A percentile compares a stretch with the other conserved stretches of the same genome.
Evolutionary conservation across 2,888 invertebrate genomes (phyloP).

Genomic region (Gastracanthus pulcherrimus): DNA sequence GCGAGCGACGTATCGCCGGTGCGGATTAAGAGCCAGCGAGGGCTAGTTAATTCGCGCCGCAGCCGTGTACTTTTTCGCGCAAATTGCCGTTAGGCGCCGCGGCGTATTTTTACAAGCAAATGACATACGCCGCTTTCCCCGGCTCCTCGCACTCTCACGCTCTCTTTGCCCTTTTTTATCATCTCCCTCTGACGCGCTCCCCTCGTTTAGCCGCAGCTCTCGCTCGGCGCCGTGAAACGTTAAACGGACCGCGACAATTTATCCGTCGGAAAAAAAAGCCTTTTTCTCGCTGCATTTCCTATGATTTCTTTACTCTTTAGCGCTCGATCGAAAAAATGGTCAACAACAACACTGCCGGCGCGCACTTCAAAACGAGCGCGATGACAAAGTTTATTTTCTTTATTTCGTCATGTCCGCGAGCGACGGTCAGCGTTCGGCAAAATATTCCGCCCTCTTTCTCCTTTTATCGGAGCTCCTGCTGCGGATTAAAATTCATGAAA

Average conservation of each 20-base stretch:
- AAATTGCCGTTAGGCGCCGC: constrained; percentile 68
- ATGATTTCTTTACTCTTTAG: background rate
- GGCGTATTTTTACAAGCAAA: constrained; percentile 73
- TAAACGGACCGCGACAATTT: constrained; percentile 36
- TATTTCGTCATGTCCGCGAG: constrained; percentile 60
- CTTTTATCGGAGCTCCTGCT: constrained; percentile 12
- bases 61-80: constrained; percentile 60
- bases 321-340: background rate
- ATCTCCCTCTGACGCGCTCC: background rate
- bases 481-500: constrained; percentile 71
- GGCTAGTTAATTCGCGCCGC: constrained; percentile 67
- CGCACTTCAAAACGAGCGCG: constrained; percentile 36
- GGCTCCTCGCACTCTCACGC: background rate
- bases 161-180: background rate
- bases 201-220: background rate
- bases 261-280: constrained; percentile 29
- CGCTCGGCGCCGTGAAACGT: constrained; percentile 36
- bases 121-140: constrained; percentile 63
- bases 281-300: background rate
- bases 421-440: constrained; percentile 60
- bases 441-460: constrained; percentile 59
- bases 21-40: constrained; percentile 50
- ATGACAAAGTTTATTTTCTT: constrained; percentile 68
- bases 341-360: background rate
- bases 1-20: constrained; percentile 47